phyloP scores from a whole-genome alignment of 2,113 vertebrate genomes.

The Podarcis cretensis region DNA sequence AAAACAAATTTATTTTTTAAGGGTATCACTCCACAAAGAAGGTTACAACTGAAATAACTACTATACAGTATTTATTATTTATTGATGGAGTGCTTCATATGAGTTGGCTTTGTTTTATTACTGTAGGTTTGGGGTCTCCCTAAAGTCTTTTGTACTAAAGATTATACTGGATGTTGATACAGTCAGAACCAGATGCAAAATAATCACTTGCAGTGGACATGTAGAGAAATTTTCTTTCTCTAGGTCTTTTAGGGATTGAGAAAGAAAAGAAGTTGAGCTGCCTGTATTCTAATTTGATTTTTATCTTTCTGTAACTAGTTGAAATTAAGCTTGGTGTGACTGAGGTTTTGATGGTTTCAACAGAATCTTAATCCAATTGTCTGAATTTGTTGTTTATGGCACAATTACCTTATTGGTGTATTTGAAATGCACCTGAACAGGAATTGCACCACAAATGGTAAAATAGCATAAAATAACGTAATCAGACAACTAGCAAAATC shows the following conservation, averaged over 20 bases:
- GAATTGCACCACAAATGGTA: neutral
- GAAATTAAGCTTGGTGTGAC: neutral
- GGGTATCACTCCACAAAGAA: no score
- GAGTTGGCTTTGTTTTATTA: neutral
- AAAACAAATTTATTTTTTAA: no score
- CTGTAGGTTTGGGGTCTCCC: neutral
- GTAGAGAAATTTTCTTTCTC: neutral
- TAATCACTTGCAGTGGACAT: neutral
- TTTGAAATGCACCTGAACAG: neutral
- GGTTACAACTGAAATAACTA: neutral
- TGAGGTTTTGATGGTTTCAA: neutral
- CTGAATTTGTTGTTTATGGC: neutral
- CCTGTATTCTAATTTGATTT: neutral
- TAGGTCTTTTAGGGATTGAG: neutral
- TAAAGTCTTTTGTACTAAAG: neutral
- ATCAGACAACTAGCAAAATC: neutral
- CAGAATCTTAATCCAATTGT: neutral
- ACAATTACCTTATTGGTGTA: no score
- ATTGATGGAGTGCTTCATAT: neutral
- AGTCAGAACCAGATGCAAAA: neutral
- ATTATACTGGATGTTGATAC: neutral
- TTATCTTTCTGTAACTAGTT: neutral
- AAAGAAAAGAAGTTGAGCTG: neutral
- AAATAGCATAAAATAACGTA: no score
- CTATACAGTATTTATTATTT: neutral